Evolutionary conservation across 2,113 vertebrate genomes (phyloP).

Genomic region (Lamprologus callipterus): DNA sequence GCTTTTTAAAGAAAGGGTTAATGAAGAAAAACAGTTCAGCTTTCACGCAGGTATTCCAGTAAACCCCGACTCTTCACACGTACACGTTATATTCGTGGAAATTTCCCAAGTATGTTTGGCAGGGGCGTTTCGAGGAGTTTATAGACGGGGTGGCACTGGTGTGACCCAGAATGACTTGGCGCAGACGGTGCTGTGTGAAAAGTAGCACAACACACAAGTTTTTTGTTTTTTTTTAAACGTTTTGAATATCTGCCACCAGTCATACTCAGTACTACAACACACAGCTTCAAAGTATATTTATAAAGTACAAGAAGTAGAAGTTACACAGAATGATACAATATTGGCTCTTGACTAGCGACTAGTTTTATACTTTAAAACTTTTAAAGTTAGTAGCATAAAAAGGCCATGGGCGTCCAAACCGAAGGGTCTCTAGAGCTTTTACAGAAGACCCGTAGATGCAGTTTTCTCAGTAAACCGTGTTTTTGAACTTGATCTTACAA

Average conservation of each 20-base stretch:
- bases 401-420: background rate
- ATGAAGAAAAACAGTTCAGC: background rate
- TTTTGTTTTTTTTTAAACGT: rapidly evolving
- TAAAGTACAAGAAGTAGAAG: background rate
- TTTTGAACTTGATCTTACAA: background rate
- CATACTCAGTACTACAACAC: background rate
- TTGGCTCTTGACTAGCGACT: background rate
- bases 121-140: background rate
- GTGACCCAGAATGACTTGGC: background rate
- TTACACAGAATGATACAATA: background rate
- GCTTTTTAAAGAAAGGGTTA: background rate
- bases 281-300: background rate
- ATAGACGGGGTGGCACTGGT: background rate
- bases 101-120: background rate
- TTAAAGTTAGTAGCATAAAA: background rate
- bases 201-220: background rate
- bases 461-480: background rate
- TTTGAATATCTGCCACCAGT: background rate
- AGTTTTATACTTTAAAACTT: background rate
- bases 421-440: background rate
- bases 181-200: background rate
- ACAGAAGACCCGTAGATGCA: background rate
- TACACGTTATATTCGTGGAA: background rate
- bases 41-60: background rate
- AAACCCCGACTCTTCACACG: background rate